Evolutionary conservation across 92 coral and sea anemone genomes (phyloP).

Genomic region (Diadumene lineata): DNA sequence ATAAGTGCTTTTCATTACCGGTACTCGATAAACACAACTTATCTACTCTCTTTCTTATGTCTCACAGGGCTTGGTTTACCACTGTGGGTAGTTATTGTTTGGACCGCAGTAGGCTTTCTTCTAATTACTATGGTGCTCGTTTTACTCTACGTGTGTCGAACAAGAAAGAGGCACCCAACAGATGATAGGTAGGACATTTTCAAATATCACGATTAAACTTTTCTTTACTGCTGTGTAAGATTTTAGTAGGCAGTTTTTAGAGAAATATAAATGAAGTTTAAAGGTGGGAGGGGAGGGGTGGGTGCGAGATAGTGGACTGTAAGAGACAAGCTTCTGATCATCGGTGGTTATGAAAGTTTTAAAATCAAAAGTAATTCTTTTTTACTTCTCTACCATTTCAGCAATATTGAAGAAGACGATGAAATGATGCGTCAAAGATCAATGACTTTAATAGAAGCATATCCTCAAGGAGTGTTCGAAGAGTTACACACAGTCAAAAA

Average conservation of each 20-base stretch:
- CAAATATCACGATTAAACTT: not conserved
- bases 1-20: not conserved
- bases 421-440: slow-evolving; percentile 15
- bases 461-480: slow-evolving; percentile 53
- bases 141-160: slow-evolving; percentile 42
- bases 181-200: slow-evolving; percentile 33
- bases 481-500: slow-evolving; percentile 41
- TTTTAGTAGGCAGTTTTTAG: not conserved
- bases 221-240: not conserved
- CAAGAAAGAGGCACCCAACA: slow-evolving; percentile 31
- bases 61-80: slow-evolving; percentile 42
- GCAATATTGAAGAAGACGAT: slow-evolving; percentile 14
- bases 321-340: too few species aligned
- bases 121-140: slow-evolving; percentile 35
- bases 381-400: not conserved
- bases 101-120: slow-evolving; percentile 61
- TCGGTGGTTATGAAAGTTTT: too few species aligned
- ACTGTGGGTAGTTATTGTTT: slow-evolving; percentile 53
- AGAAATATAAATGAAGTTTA: not conserved
- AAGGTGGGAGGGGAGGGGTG: too few species aligned
- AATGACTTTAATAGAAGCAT: slow-evolving; percentile 26
- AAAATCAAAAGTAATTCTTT: not conserved
- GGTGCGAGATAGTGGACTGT: too few species aligned
- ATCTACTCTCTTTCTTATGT: not conserved
- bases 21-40: not conserved